Base-by-base conservation (phyloP, 2,797 vertebrate genomes). In the Distichodus sexfasciatus region DNA sequence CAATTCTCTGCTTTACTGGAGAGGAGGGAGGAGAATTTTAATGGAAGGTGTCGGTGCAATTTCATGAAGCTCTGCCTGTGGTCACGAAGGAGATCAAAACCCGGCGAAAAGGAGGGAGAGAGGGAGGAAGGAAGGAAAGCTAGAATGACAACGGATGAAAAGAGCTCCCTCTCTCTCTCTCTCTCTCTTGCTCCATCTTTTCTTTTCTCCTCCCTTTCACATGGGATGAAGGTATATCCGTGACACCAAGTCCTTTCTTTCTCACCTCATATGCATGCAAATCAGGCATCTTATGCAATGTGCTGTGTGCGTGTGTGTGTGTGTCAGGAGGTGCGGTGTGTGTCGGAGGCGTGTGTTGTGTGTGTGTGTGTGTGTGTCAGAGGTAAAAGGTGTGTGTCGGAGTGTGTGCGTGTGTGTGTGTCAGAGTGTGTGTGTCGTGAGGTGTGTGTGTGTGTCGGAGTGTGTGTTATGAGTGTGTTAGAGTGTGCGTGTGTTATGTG, bases 191-290 rank as follows among this genome's bases (percentile, higher is more conserved):
- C 21, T 17, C 67, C 76, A 57, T 75, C 64, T 77, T n/a, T n/a
- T n/a, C n/a, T n/a, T n/a, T n/a, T n/a, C n/a, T n/a, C n/a, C n/a
- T n/a, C n/a, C 72, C 69, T 81, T 71, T 55, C 62, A 74, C 41
- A 72, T 38, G 72, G 66, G 47, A 44, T 72, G 73, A 67, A 65
- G 62, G 23, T 77, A 75, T 72, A 72, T 66, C 69, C 74, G 65
- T 38, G 74, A 80, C 78, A 69, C 75, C 60, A 73, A n/a, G 57
- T 76, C 85, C 80, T 83, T 87, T 86, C 85, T 89, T 88, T 87
- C n/a, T n/a, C 85, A 84, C 81, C 88, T 88, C 89, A 90, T 91
- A 87, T 89, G 86, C 88, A 91, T 92, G 91, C 88, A 92, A 91
- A 91, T 92, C 78, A 86, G 86, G 82, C 83, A 81, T 85, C 84